Percentiles rank a stretch among this genome's conserved stretches.
Conservation (phyloP, 1,140 invertebrate species). For the Drosophila pectinifera region DNA sequence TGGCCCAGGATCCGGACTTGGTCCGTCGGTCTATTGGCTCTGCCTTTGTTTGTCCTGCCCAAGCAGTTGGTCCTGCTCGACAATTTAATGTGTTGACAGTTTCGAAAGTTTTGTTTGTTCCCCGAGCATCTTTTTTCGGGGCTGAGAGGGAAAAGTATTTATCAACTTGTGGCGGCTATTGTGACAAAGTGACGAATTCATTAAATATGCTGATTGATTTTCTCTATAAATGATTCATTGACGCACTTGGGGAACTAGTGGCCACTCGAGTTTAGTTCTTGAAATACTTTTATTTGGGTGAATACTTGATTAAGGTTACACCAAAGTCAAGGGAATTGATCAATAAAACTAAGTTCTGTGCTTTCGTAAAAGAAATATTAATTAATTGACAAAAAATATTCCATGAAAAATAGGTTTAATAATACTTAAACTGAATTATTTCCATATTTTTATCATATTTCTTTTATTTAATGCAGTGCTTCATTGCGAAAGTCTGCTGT, state of each 20-base stretch:
- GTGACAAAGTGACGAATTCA: slow-evolving; percentile 35
- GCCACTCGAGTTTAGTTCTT: slow-evolving; percentile 13
- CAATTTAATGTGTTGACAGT: slow-evolving; percentile 38
- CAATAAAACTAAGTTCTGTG: no score
- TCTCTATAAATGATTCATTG: slow-evolving; percentile 34
- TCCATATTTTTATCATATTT: no score
- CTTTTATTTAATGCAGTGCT: no score
- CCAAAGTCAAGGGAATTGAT: no score
- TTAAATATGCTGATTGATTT: slow-evolving; percentile 44
- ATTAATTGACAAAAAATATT: no score
- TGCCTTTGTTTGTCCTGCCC: slow-evolving; percentile 25
- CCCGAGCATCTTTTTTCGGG: slow-evolving; percentile 4
- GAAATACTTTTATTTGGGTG: slow-evolving; percentile 10
- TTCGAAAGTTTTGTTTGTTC: slow-evolving; percentile 33
- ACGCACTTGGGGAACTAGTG: not conserved
- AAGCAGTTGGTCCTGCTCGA: slow-evolving; percentile 23
- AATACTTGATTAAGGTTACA: not conserved
- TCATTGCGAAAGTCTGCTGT: no score
- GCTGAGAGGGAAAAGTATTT: slow-evolving; percentile 16
- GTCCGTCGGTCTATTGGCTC: slow-evolving; percentile 17
- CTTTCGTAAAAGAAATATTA: no score
- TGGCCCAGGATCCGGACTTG: slow-evolving; percentile 21
- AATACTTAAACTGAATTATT: no score
- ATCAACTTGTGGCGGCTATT: slow-evolving; percentile 32
- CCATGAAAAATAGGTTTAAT: no score